phyloP scores from a whole-genome alignment of 2,888 invertebrate genomes.

The Tuta absoluta region DNA sequence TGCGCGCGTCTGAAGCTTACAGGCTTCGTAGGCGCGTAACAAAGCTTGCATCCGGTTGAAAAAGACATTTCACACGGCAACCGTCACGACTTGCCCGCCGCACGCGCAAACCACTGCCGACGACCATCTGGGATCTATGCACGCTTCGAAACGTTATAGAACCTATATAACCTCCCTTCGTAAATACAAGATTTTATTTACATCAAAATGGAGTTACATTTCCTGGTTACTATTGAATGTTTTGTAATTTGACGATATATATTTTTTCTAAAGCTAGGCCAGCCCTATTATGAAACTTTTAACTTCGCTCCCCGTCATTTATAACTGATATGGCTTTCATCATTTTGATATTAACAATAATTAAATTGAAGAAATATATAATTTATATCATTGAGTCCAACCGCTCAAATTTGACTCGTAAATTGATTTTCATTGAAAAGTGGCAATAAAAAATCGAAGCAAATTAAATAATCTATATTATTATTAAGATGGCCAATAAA shows the following conservation, averaged over 20 bases:
- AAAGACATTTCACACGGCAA: constrained; percentile 29
- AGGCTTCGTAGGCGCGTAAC: constrained; percentile 7
- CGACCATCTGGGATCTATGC: constrained; percentile 7
- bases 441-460: background rate
- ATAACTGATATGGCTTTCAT: background rate
- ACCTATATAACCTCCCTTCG: background rate
- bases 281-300: background rate
- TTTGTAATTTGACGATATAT: background rate
- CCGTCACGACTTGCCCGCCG: constrained; percentile 24
- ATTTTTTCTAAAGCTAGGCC: background rate
- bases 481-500: background rate
- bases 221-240: too few relatives aligned
- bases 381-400: background rate
- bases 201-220: too few relatives aligned
- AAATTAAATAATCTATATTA: background rate
- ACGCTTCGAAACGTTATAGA: background rate
- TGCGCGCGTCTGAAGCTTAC: constrained; percentile 19
- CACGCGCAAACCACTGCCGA: background rate
- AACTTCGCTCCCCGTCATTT: background rate
- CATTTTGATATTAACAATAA: background rate
- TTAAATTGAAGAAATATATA: background rate
- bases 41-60: constrained; percentile 27
- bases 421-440: background rate
- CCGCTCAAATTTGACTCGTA: background rate
- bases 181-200: background rate